These are phyloP conservation scores for Anguilla anguilla DNA, from an alignment of 2,797 vertebrate genomes.

Conservation along the genomic window DNA sequence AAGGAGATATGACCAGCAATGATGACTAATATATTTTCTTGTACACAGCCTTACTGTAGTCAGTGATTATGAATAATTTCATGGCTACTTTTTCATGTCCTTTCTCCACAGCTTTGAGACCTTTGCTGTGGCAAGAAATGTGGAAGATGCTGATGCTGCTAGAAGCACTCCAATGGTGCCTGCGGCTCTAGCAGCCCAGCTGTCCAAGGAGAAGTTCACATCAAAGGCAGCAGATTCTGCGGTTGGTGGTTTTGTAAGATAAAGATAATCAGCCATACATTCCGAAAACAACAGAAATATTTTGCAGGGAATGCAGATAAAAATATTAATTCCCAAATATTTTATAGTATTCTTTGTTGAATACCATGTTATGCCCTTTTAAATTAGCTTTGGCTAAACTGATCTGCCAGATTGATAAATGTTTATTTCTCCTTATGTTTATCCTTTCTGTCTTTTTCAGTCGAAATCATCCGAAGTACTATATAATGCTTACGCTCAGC, in stretches of 20 bases:
- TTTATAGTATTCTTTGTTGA: background rate
- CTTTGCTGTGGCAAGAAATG: conserved; percentile 75
- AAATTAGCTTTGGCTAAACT: background rate
- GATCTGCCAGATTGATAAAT: background rate
- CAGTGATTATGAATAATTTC: too few relatives aligned
- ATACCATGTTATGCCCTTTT: background rate
- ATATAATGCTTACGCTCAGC: conserved; percentile 39
- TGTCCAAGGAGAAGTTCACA: conserved; percentile 58
- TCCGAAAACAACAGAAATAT: conserved; percentile 16
- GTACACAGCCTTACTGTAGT: too few relatives aligned
- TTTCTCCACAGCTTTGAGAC: conserved; percentile 72
- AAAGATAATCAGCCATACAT: conserved; percentile 51
- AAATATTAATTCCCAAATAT: background rate
- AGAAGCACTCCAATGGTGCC: conserved; percentile 72
- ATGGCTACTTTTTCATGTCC: too few relatives aligned
- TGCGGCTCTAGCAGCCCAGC: conserved; percentile 26
- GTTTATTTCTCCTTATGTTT: conserved; percentile 25
- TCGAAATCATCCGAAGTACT: conserved; percentile 59
- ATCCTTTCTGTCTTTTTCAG: conserved; percentile 55
- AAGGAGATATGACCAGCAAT: too few relatives aligned
- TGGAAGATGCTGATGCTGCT: conserved; percentile 66
- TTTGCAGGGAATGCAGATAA: conserved; percentile 25
- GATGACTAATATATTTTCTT: too few relatives aligned
- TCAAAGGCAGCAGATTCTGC: conserved; percentile 43
- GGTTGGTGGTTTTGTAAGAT: conserved; percentile 65